Percentiles rank a stretch among this genome's conserved stretches.
Evolutionary conservation across 2,797 vertebrate species (phyloP).

Genomic region (Etheostoma nigrum): DNA sequence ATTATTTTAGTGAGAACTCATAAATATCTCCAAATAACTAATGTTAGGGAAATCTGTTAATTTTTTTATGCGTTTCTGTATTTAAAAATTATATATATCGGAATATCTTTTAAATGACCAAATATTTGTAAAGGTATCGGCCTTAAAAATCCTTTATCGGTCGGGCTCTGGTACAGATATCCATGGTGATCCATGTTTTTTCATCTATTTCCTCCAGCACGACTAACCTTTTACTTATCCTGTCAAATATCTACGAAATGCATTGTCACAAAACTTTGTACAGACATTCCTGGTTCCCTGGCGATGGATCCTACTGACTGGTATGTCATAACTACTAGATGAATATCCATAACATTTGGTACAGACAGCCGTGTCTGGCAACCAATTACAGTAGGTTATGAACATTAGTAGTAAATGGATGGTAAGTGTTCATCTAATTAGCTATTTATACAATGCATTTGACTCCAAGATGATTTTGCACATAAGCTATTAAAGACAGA

Average conservation of each 20-base stretch:
- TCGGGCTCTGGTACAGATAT: too few species aligned
- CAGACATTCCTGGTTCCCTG: not conserved
- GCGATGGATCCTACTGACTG: slow-evolving; percentile 1
- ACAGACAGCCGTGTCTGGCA: not conserved
- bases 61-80: too few species aligned
- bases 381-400: not conserved
- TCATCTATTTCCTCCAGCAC: not conserved
- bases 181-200: not conserved
- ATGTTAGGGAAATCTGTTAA: too few species aligned
- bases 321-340: not conserved
- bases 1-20: too few species aligned
- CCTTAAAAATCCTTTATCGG: too few species aligned
- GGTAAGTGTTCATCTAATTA: slow-evolving; percentile 16
- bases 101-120: too few species aligned
- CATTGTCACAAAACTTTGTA: not conserved
- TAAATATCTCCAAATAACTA: too few species aligned
- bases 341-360: not conserved
- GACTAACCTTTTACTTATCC: not conserved
- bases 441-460: slow-evolving; percentile 15
- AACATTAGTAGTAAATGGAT: not conserved
- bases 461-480: slow-evolving; percentile 14
- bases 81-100: too few species aligned
- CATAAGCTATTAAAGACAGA: slow-evolving; percentile 14
- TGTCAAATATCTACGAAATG: not conserved
- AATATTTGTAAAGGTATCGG: too few species aligned